Evolutionary conservation across 2,113 vertebrate species (phyloP), one percentile per base, ranked within the genome.

Genomic region (Xenopus borealis): DNA sequence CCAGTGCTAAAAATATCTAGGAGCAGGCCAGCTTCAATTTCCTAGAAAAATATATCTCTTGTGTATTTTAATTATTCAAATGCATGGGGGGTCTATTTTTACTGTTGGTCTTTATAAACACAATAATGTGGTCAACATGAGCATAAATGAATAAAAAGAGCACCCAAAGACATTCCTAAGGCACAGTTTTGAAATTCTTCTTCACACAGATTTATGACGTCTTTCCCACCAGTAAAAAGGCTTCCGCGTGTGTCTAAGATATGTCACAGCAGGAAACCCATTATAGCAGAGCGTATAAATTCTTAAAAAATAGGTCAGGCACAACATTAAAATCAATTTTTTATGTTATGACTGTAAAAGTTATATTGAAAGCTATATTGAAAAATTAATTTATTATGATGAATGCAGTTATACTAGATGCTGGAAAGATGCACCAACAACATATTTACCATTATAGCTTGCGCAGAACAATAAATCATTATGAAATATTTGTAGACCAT

Each of bases 241-340:
- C 45, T 80, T 83, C 62, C 81, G 83, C 83, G 83, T 72, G 44
- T 72, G 82, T 81, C 83, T 82, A 83, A 80, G 80, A 81, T 71
- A 72, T 81, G 79, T 84, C 80, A 78, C 74, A 75, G 80, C 46
- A 66, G 67, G 82, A 82, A 84, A 83, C 80, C 79, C 80, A 83
- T 83, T 82, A 80, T 1, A 82, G 78, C 72, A 82, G 81, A 74
- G 76, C 62, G 83, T 71, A 81, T 81, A 80, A 57, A 58, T 72
- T 52, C 66, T 72, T 50, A 19, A 78, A 67, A 73, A 58, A n/a
- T 75, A 12, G 12, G 33, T 79, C 33, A 67, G 19, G 81, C 82
- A 79, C 65, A 81, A 71, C 66, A 69, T 62, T 62, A 12, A 79
- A 80, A 33, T 69, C 63, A 76, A 85, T 81, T 79, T 79, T 78